Conservation (phyloP, 2,888 invertebrate genomes). For the Scaptomyza caliginosa region DNA sequence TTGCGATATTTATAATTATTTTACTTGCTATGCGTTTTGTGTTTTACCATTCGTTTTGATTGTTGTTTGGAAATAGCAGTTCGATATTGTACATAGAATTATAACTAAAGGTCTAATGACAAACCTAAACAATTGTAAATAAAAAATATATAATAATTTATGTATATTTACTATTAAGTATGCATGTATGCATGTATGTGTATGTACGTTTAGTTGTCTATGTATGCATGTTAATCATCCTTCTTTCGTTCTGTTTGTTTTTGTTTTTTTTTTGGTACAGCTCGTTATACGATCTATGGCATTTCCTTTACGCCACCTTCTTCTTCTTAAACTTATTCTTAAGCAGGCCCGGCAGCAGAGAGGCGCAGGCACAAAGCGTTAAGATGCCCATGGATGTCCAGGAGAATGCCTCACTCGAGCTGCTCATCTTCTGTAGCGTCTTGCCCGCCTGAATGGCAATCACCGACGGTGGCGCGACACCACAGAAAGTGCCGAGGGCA, state of each 20-base stretch:
- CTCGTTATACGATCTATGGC: slow-evolving; percentile 6
- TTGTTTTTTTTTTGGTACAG: slow-evolving; percentile 43
- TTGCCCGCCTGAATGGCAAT: slow-evolving; percentile 99
- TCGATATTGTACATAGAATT: slow-evolving; percentile 17
- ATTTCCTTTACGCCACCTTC: slow-evolving; percentile 47
- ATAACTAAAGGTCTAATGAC: slow-evolving; percentile 2
- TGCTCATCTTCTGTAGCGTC: slow-evolving; percentile 96
- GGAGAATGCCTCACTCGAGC: slow-evolving; percentile 94
- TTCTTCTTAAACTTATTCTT: slow-evolving; percentile 91
- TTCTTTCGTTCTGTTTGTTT: background rate
- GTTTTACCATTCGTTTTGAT: too few species aligned
- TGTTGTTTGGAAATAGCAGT: slow-evolving; percentile 47
- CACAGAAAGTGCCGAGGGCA: slow-evolving; percentile 97
- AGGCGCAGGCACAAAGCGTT: slow-evolving; percentile 91
- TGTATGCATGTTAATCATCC: too few species aligned
- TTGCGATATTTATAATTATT: background rate
- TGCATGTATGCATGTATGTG: background rate
- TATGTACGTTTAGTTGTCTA: background rate
- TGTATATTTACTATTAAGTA: slow-evolving; percentile 15
- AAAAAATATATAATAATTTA: slow-evolving; percentile 15
- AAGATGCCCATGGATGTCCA: slow-evolving; percentile 93
- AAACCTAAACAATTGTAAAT: slow-evolving; percentile 18
- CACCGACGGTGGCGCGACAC: slow-evolving; percentile 98
- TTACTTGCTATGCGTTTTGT: slow-evolving; percentile 1
- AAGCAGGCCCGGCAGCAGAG: slow-evolving; percentile 94